Percentiles rank a stretch among this genome's conserved stretches.
Evolutionary conservation across 2,113 vertebrate genomes (phyloP).

Genomic region (Corythoichthys haematopterus): DNA sequence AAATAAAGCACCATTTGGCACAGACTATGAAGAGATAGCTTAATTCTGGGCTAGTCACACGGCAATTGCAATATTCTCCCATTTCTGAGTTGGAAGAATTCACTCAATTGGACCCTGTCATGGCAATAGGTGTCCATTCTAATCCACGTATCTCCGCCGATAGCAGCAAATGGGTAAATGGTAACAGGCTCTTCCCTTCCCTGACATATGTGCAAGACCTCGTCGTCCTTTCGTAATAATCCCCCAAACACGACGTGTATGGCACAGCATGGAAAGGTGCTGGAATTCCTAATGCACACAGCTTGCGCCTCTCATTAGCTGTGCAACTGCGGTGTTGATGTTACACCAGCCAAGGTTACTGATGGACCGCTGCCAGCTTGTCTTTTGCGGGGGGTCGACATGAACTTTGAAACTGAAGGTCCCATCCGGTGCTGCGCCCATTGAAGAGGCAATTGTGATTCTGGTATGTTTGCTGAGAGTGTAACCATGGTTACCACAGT

Average conservation of each 20-base stretch:
- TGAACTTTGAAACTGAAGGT: conserved; percentile 40
- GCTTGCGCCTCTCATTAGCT: conserved; percentile 55
- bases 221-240: conserved; percentile 41
- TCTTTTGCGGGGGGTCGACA: conserved; percentile 41
- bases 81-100: no score
- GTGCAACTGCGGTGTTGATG: conserved; percentile 41
- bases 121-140: neutral
- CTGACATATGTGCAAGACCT: neutral
- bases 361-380: conserved; percentile 20
- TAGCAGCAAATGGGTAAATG: neutral
- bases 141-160: neutral
- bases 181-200: neutral
- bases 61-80: no score
- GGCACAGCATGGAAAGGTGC: conserved; percentile 27
- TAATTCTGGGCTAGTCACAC: no score
- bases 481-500: conserved; percentile 2
- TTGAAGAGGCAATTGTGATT: conserved; percentile 19
- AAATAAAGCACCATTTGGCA: neutral
- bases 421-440: conserved; percentile 16
- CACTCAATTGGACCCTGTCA: no score
- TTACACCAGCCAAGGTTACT: conserved; percentile 27
- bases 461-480: neutral
- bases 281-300: conserved; percentile 54
- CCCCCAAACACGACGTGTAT: conserved; percentile 43
- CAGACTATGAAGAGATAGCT: neutral